Percentiles rank a stretch among this genome's conserved stretches.
Evolutionary conservation across 2,797 vertebrate species (phyloP).

Genomic region (Xerus rutilus): DNA sequence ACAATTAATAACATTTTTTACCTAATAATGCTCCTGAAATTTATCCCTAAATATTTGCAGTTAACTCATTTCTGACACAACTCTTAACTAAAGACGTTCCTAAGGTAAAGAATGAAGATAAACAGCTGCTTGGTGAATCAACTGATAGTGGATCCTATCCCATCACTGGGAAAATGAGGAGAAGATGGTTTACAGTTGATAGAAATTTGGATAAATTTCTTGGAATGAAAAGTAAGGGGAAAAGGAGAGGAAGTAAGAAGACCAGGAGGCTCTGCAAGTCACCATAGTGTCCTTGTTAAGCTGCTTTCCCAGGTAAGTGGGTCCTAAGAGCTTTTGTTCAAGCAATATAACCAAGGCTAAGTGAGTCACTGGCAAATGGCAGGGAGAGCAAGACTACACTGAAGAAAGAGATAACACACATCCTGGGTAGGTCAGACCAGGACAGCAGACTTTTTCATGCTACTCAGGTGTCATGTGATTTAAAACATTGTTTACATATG

Average conservation of each 20-base stretch:
- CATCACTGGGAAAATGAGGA: background rate
- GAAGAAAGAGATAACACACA: background rate
- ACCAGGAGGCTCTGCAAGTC: background rate
- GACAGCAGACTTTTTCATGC: too few relatives aligned
- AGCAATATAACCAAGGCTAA: background rate
- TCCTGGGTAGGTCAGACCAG: background rate
- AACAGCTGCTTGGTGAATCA: background rate
- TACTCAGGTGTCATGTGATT: background rate
- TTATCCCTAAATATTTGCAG: background rate
- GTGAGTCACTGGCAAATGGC: background rate
- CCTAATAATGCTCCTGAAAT: background rate
- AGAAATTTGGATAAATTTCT: background rate
- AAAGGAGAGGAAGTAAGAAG: background rate
- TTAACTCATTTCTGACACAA: background rate
- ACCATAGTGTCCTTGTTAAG: background rate
- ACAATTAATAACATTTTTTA: background rate
- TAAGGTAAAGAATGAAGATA: slow-evolving; percentile 4
- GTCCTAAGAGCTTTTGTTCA: background rate
- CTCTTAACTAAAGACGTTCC: background rate
- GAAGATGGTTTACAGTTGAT: background rate
- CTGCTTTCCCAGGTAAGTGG: background rate
- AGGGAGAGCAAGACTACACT: background rate
- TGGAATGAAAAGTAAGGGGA: background rate
- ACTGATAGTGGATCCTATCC: too few relatives aligned
- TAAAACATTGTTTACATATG: background rate